Conservation (phyloP, 53 echinoderm and acorn worm species). For the Antedon mediterranea region DNA sequence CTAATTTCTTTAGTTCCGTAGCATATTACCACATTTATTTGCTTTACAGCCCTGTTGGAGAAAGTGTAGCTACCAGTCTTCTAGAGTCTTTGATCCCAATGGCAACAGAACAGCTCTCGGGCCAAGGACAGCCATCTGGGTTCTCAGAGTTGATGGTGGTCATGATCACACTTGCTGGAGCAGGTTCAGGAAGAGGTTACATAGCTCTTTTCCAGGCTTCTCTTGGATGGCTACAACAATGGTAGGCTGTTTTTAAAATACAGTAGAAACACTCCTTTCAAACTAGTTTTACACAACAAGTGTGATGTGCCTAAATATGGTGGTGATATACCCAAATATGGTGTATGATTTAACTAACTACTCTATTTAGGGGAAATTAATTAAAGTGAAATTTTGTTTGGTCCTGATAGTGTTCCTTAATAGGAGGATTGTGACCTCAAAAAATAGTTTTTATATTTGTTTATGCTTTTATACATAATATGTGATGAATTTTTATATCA, state of each 20-base stretch:
- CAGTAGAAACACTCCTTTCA: too few species aligned
- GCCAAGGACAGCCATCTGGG: constrained; percentile 42
- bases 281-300: too few species aligned
- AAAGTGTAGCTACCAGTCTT: constrained; percentile 60
- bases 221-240: constrained; percentile 64
- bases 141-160: constrained; percentile 94
- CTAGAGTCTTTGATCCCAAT: constrained; percentile 77
- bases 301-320: too few species aligned
- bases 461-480: background rate
- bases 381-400: too few species aligned
- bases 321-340: too few species aligned
- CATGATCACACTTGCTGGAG: constrained; percentile 86
- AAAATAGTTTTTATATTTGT: too few species aligned
- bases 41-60: constrained; percentile 46
- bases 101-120: constrained; percentile 65
- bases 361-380: too few species aligned
- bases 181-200: constrained; percentile 62
- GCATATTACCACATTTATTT: too few species aligned
- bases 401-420: too few species aligned
- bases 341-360: too few species aligned
- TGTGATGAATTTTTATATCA: background rate
- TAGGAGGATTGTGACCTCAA: too few species aligned
- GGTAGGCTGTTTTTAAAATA: constrained; percentile 29
- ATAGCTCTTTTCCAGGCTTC: constrained; percentile 69
- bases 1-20: background rate